These are phyloP conservation scores for Diloba caeruleocephala DNA, from an alignment of 2,888 invertebrate genomes.

Conservation along the genomic window DNA sequence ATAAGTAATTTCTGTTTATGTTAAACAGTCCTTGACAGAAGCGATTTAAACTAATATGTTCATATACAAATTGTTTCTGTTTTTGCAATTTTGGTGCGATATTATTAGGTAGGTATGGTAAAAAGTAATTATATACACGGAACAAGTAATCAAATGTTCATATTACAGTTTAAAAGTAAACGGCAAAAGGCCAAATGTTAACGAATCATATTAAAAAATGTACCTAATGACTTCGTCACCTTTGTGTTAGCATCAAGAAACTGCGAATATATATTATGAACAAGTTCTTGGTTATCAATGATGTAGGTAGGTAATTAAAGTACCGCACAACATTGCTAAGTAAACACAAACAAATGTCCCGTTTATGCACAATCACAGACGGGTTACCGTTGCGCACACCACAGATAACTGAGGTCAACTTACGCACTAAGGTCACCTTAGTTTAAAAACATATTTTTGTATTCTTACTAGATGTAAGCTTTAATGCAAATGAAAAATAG, in stretches of 20 bases:
- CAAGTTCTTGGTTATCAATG: slow-evolving; percentile 26
- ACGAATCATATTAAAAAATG: slow-evolving; percentile 1
- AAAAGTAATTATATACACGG: background rate
- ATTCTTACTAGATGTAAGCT: slow-evolving; percentile 4
- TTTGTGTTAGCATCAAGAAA: slow-evolving; percentile 14
- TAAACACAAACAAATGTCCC: slow-evolving; percentile 20
- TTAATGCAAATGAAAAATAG: slow-evolving; percentile 17
- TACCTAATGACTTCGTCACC: slow-evolving; percentile 34
- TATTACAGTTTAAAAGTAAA: slow-evolving; percentile 15
- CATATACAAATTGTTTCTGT: slow-evolving; percentile 3
- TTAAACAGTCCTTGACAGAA: slow-evolving; percentile 16
- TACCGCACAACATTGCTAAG: slow-evolving; percentile 8
- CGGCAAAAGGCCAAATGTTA: slow-evolving; percentile 17
- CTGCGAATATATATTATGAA: slow-evolving; percentile 6
- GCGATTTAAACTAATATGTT: background rate
- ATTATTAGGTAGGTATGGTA: background rate
- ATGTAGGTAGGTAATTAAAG: slow-evolving; percentile 26
- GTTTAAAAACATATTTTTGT: slow-evolving; percentile 43
- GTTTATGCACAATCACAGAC: slow-evolving; percentile 24
- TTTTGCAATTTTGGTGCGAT: background rate
- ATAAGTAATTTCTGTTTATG: slow-evolving; percentile 14
- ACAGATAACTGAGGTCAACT: slow-evolving; percentile 53
- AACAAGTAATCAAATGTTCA: slow-evolving; percentile 5
- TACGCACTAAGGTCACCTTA: slow-evolving; percentile 57
- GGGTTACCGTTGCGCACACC: slow-evolving; percentile 24